Evolutionary conservation across 2,888 invertebrate genomes (phyloP), one percentile per base, ranked within the genome.

Genomic region (Nematopogon swammerdamellus): DNA sequence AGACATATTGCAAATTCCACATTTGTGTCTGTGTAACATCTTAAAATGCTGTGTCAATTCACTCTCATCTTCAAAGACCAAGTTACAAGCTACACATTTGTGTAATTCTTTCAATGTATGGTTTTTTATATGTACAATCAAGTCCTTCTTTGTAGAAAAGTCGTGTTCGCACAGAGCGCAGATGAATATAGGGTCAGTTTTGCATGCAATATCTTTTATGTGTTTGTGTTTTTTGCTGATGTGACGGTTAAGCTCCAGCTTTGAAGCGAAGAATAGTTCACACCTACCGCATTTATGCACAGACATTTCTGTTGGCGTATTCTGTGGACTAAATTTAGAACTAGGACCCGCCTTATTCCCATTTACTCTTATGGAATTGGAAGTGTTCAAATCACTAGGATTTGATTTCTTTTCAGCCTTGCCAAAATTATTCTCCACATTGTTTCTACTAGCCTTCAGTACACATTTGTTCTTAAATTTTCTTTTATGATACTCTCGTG

Each of bases 241-340:
- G 36, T 49, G 49, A 19, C 19, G 30, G 4, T 45, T 16, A 8
- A 49, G 36, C 18, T 45, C 49, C 19, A 49, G 45, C 19, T 45
- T 45, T 10, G 17, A 29, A 14, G 10, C 18, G 29, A 49, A 49
- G n/a, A 45, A 49, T n/a, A 49, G 19, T 10, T 19, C 45, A 19
- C 49, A 49, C 19, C 45, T 49, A 2, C 49, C 49, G 25, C 49
- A 49, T 18, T 49, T 44, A 17, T 48, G 19, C 14, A 43, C 8
- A 19, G n/a, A n/a, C n/a, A n/a, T n/a, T n/a, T n/a, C n/a, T n/a
- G n/a, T n/a, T n/a, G n/a, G n/a, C n/a, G n/a, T n/a, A n/a, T n/a
- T n/a, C n/a, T n/a, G n/a, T n/a, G n/a, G n/a, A n/a, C n/a, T n/a
- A n/a, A n/a, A n/a, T n/a, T n/a, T n/a, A n/a, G n/a, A n/a, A n/a